Evolutionary conservation across 2,113 vertebrate genomes (phyloP).

Genomic region (Chaenocephalus aceratus): DNA sequence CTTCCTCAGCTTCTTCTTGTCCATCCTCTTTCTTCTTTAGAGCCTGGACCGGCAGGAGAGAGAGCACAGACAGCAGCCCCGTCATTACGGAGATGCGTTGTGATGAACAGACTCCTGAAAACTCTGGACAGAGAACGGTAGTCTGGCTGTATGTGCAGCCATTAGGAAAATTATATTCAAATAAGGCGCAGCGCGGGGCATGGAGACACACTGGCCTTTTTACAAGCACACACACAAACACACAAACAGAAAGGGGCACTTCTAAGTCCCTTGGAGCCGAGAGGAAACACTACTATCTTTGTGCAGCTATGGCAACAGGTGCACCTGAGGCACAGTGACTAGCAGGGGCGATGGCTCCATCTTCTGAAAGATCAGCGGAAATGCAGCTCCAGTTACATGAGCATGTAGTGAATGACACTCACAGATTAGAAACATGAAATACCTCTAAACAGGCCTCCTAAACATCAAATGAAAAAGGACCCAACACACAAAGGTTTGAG

Average conservation of each 20-base stretch:
- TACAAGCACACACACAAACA: constrained; percentile 25
- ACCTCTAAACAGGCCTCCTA: too few species aligned
- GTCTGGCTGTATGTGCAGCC: neutral
- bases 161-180: constrained; percentile 66
- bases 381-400: constrained; percentile 9
- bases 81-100: constrained; percentile 83
- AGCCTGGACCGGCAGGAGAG: constrained; percentile 87
- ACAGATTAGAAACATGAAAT: too few species aligned
- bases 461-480: too few species aligned
- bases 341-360: constrained; percentile 55
- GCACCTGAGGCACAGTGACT: constrained; percentile 71
- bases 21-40: constrained; percentile 81
- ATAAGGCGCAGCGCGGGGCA: constrained; percentile 30
- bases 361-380: constrained; percentile 53
- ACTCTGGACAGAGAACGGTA: constrained; percentile 12
- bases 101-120: constrained; percentile 27
- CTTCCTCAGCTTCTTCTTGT: constrained; percentile 55
- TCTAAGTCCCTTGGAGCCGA: constrained; percentile 36
- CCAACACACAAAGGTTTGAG: too few species aligned
- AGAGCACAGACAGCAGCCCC: constrained; percentile 90
- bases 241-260: constrained; percentile 63
- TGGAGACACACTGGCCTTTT: constrained; percentile 44
- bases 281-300: constrained; percentile 75
- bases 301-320: constrained; percentile 86
- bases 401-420: too few species aligned